phyloP scores from a whole-genome alignment of 2,888 invertebrate species.

The Pachliopta kotzebuea region DNA sequence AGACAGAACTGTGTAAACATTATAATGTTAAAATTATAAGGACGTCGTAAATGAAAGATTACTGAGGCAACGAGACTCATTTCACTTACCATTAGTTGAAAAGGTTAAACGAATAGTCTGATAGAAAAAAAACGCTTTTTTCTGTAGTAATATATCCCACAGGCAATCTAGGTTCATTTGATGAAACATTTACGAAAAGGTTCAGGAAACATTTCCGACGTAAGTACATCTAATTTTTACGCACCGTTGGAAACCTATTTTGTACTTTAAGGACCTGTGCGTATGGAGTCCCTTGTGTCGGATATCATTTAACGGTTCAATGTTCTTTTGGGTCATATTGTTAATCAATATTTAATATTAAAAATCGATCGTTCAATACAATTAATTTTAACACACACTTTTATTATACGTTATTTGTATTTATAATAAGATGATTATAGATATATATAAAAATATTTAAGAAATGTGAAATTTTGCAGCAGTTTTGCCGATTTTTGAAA shows the following conservation, averaged over 20 bases:
- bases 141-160: background rate
- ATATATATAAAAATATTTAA: too few species aligned
- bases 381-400: background rate
- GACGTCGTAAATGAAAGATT: too few species aligned
- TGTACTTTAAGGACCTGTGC: slow-evolving; percentile 8
- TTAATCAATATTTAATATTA: slow-evolving; percentile 1
- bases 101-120: too few species aligned
- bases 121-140: too few species aligned
- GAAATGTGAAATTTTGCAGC: too few species aligned
- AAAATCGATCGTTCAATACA: background rate
- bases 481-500: too few species aligned
- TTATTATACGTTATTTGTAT: slow-evolving; percentile 2
- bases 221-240: slow-evolving; percentile 22
- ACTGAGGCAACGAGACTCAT: too few species aligned
- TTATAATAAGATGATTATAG: background rate
- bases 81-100: too few species aligned
- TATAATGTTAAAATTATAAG: too few species aligned
- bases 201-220: slow-evolving; percentile 18
- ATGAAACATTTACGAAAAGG: slow-evolving; percentile 21
- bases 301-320: slow-evolving; percentile 26
- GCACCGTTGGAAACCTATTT: slow-evolving; percentile 19
- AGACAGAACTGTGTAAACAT: too few species aligned
- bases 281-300: slow-evolving; percentile 4
- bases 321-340: slow-evolving; percentile 6
- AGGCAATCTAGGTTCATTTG: background rate